Conservation (phyloP, 92 coral and sea anemone genomes). For the Anthopleura xanthogrammica region DNA sequence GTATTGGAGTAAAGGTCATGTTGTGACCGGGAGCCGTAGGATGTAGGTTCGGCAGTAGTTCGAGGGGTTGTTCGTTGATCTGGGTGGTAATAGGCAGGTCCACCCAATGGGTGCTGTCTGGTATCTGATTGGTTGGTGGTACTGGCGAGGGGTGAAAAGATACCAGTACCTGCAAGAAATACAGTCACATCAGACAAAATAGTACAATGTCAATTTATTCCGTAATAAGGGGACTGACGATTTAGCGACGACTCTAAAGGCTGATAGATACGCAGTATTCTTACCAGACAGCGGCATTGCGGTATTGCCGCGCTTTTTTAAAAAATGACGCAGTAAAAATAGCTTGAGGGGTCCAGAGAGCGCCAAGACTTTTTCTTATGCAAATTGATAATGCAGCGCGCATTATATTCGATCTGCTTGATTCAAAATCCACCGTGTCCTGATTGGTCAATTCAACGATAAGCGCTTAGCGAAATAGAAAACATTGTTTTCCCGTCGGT, state of each 20-base stretch:
- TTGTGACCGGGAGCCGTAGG: constrained; percentile 16
- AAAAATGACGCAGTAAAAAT: too few species aligned
- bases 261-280: too few species aligned
- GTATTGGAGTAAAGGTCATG: constrained; percentile 25
- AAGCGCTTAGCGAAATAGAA: too few species aligned
- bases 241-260: background rate
- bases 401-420: too few species aligned
- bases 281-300: too few species aligned
- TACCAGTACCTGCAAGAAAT: constrained; percentile 50
- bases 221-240: background rate
- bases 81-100: constrained; percentile 15
- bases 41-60: constrained; percentile 39
- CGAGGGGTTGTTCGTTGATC: constrained; percentile 21
- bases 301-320: too few species aligned
- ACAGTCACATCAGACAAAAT: background rate
- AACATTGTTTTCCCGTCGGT: too few species aligned
- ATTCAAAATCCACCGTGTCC: too few species aligned
- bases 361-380: background rate
- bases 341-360: too few species aligned
- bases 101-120: constrained; percentile 53
- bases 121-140: constrained; percentile 41
- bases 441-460: too few species aligned
- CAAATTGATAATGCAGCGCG: too few species aligned
- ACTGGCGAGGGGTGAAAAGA: constrained; percentile 82
- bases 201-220: too few species aligned